Conservation (phyloP, 2,888 invertebrate species). For the Phragmatobia fuliginosa region DNA sequence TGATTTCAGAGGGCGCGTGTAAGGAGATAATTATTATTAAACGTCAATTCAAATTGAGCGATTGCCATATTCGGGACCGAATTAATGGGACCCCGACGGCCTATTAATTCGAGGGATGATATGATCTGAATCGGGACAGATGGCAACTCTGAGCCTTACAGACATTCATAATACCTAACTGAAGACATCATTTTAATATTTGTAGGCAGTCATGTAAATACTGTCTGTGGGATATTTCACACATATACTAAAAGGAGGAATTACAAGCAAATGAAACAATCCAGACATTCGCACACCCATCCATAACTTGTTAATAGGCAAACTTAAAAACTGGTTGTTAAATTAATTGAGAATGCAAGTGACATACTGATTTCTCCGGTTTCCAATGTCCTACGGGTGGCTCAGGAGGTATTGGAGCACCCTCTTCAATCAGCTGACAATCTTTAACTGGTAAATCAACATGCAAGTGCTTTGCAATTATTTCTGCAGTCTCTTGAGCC, state of each 20-base stretch:
- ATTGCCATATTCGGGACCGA: no score
- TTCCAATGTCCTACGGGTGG: slow-evolving; percentile 96
- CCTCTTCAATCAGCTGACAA: slow-evolving; percentile 94
- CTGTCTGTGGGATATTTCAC: background rate
- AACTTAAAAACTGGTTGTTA: background rate
- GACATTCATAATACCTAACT: background rate
- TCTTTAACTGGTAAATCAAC: slow-evolving; percentile 85
- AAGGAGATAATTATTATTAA: no score
- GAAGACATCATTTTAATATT: background rate
- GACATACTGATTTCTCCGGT: slow-evolving; percentile 88
- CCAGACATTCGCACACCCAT: background rate
- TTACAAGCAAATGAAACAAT: background rate
- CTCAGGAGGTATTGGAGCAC: slow-evolving; percentile 97
- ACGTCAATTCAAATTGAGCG: no score
- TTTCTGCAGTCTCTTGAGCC: slow-evolving; percentile 95
- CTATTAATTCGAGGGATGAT: no score
- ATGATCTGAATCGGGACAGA: no score
- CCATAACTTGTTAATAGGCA: background rate
- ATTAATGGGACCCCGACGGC: no score
- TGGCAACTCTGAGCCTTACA: no score
- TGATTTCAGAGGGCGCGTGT: no score
- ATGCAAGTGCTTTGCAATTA: slow-evolving; percentile 91
- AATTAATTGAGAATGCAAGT: slow-evolving; percentile 5
- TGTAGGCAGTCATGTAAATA: background rate
- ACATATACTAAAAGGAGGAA: background rate